Evolutionary conservation across 2,113 vertebrate species (phyloP).

Genomic region (Ramphastos sulfuratus): DNA sequence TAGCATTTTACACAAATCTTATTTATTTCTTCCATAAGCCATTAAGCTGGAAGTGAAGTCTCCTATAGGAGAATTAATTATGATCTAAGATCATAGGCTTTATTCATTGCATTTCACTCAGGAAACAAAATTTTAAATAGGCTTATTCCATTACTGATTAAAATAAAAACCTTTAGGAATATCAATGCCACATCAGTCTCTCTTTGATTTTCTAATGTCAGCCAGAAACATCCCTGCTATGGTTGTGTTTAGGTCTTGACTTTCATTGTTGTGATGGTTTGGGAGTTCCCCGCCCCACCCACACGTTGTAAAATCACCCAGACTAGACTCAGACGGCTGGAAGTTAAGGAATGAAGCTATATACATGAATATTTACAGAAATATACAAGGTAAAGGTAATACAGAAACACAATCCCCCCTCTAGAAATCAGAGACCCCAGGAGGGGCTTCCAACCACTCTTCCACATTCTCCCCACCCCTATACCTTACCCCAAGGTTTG

Average conservation of each 20-base stretch:
- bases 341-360: too few relatives aligned
- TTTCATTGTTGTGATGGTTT: too few relatives aligned
- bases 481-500: too few relatives aligned
- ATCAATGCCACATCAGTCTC: neutral
- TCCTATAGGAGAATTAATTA: conserved; percentile 7
- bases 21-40: conserved; percentile 33
- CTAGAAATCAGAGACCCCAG: too few relatives aligned
- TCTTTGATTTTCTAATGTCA: neutral
- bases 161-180: neutral
- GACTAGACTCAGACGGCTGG: too few relatives aligned
- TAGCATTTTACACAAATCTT: conserved; percentile 31
- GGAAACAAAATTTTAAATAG: neutral
- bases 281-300: too few relatives aligned
- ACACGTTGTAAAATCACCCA: too few relatives aligned
- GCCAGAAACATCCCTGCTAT: neutral
- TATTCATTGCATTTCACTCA: neutral
- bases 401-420: too few relatives aligned
- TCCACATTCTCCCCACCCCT: too few relatives aligned
- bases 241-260: neutral
- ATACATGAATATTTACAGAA: too few relatives aligned
- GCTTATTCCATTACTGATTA: neutral
- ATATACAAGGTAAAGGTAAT: too few relatives aligned
- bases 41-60: neutral
- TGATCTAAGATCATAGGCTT: neutral
- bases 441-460: too few relatives aligned